A percentile compares a stretch with the other conserved stretches of the same genome.
phyloP scores from a whole-genome alignment of 2,113 vertebrate species.

The Ageneiosus marmoratus region DNA sequence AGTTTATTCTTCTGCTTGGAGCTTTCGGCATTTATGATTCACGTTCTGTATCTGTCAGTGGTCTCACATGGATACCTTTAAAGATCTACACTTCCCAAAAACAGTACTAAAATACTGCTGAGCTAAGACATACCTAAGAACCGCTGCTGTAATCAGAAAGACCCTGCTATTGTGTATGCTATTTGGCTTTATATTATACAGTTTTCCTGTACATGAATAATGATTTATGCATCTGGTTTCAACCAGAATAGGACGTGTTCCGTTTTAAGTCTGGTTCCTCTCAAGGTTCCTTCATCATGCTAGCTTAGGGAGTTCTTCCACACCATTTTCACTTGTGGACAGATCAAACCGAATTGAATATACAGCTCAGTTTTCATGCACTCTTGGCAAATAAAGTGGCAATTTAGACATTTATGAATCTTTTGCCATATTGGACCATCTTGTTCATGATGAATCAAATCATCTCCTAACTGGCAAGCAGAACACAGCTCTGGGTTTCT shows the following conservation, averaged over 20 bases:
- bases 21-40: neutral
- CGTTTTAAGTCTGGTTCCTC: slow-evolving; percentile 1
- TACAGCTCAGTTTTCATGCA: neutral
- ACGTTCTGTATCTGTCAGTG: neutral
- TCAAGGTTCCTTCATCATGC: neutral
- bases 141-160: neutral
- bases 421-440: neutral
- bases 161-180: neutral
- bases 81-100: neutral
- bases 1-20: neutral
- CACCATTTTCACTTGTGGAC: neutral
- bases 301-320: neutral
- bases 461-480: neutral
- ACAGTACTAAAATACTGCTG: neutral
- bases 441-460: neutral
- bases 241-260: neutral
- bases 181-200: neutral
- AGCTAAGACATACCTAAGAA: neutral
- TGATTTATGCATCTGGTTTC: neutral
- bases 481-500: neutral
- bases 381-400: neutral
- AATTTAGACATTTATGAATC: neutral
- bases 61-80: neutral
- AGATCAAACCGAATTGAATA: neutral
- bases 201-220: neutral